Conservation (phyloP, 2,797 vertebrate genomes). For the Clarias platycephalus region DNA sequence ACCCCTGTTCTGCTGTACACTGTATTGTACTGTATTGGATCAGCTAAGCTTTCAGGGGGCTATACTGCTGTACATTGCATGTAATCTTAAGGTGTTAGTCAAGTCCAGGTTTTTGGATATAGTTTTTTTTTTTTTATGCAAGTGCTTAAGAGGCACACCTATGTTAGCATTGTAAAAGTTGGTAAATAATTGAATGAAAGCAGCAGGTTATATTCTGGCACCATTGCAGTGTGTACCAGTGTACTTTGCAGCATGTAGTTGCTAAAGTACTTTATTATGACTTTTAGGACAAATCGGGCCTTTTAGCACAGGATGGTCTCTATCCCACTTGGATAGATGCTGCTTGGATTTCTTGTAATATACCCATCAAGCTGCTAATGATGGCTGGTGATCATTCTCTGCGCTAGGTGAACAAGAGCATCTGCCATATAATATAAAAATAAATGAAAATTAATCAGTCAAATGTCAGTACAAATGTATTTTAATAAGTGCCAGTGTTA, state of each 20-base stretch:
- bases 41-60: too few relatives aligned
- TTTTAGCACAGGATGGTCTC: not conserved
- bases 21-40: too few relatives aligned
- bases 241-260: not conserved
- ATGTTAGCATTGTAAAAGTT: not conserved
- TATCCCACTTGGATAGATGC: not conserved
- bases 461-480: not conserved
- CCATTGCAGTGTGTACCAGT: not conserved
- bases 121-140: not conserved
- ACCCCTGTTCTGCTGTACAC: not conserved
- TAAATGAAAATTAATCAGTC: not conserved
- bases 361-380: not conserved
- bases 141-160: not conserved
- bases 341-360: not conserved
- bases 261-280: not conserved
- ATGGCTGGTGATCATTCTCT: not conserved
- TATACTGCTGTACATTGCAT: not conserved
- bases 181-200: not conserved
- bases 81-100: not conserved
- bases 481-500: not conserved
- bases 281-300: not conserved
- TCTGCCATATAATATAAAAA: not conserved
- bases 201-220: not conserved
- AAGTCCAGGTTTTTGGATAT: not conserved
- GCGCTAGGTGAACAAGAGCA: not conserved